Conservation (phyloP, 2,888 invertebrate species). For the Aromia moschata region DNA sequence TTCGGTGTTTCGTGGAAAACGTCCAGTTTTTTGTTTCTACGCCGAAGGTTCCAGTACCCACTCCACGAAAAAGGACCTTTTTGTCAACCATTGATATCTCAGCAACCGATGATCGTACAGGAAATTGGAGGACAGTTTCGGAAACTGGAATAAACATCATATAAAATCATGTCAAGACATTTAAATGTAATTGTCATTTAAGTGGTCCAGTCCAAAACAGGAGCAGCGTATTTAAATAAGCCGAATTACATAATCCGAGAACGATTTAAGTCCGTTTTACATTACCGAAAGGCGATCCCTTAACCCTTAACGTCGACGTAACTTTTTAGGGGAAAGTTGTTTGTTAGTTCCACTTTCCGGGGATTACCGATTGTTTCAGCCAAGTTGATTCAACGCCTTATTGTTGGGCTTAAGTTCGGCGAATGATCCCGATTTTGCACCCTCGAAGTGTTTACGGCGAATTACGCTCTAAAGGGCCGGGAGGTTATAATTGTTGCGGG, state of each 20-base stretch:
- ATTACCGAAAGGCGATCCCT: background rate
- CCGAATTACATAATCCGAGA: background rate
- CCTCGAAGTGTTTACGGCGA: slow-evolving; percentile 13
- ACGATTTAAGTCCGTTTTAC: background rate
- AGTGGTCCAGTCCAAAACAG: too few species aligned
- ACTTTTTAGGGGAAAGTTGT: slow-evolving; percentile 12
- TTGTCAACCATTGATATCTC: too few species aligned
- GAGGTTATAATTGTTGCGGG: slow-evolving; percentile 9
- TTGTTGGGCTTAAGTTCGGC: slow-evolving; percentile 17
- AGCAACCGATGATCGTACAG: too few species aligned
- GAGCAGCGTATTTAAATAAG: too few species aligned
- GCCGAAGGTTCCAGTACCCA: too few species aligned
- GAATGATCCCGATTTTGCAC: slow-evolving; percentile 18
- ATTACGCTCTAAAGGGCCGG: slow-evolving; percentile 10
- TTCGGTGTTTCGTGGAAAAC: too few species aligned
- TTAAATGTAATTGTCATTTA: too few species aligned
- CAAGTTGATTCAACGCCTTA: slow-evolving; percentile 20
- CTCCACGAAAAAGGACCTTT: too few species aligned
- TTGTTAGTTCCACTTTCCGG: slow-evolving; percentile 10
- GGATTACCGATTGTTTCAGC: slow-evolving; percentile 17
- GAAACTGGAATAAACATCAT: too few species aligned
- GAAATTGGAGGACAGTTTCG: too few species aligned
- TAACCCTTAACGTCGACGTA: background rate
- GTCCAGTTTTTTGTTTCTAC: too few species aligned
- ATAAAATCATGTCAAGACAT: too few species aligned